These are phyloP conservation scores for Spinibarbus caldwelli DNA, from an alignment of 2,797 vertebrate genomes.

Conservation along the genomic window DNA sequence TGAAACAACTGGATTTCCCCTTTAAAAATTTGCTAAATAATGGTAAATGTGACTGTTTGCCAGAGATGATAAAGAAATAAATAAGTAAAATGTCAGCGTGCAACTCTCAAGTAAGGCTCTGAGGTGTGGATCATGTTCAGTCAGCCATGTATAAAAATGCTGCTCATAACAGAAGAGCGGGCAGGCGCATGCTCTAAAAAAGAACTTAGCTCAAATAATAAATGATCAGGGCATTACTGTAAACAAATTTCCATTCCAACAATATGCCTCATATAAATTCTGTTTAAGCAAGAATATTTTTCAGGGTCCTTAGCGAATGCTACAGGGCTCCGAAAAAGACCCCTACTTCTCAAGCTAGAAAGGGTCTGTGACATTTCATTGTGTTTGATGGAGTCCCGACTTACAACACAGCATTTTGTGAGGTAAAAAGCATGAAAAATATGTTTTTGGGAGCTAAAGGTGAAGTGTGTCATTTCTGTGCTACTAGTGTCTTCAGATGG, in stretches of 20 bases:
- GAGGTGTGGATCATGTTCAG: not conserved
- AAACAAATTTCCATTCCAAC: not conserved
- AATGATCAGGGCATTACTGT: not conserved
- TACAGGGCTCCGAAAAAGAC: not conserved
- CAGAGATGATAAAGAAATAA: not conserved
- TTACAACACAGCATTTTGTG: too few species aligned
- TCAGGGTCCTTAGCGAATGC: not conserved
- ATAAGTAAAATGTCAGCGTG: not conserved
- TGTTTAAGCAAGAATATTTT: too few species aligned
- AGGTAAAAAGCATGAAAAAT: too few species aligned
- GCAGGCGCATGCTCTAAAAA: not conserved
- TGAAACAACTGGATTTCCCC: not conserved
- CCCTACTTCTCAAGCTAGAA: conserved; percentile 2
- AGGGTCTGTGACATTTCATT: conserved; percentile 13
- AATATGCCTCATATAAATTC: not conserved
- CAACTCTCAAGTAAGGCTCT: not conserved
- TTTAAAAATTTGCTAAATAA: not conserved
- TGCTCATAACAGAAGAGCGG: not conserved
- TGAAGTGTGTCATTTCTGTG: too few species aligned
- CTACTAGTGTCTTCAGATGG: too few species aligned
- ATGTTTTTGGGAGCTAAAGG: too few species aligned
- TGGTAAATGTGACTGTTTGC: not conserved
- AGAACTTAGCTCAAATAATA: not conserved
- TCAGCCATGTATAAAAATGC: not conserved
- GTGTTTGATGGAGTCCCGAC: conserved; percentile 29